These are phyloP conservation scores for Herpetotheres cachinnans DNA, from an alignment of 2,113 vertebrate genomes.

Conservation along the genomic window DNA sequence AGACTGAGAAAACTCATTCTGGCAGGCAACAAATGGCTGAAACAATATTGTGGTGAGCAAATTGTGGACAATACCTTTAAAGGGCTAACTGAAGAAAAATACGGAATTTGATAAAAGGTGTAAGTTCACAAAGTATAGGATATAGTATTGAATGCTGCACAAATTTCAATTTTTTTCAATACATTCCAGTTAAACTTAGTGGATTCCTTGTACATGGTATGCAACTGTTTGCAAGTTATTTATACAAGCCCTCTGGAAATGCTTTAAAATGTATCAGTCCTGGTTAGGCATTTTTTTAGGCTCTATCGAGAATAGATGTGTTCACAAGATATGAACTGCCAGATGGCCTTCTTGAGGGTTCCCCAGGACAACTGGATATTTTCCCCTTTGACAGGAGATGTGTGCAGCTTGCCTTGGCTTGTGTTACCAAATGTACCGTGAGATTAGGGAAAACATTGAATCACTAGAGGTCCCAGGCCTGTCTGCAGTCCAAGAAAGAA, in stretches of 20 bases:
- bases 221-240: neutral
- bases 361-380: neutral
- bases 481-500: neutral
- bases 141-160: neutral
- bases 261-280: neutral
- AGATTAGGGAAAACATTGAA: neutral
- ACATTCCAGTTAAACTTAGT: neutral
- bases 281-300: neutral
- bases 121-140: neutral
- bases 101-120: neutral
- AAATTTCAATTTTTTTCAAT: too few relatives aligned
- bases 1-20: neutral
- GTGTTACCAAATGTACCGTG: rapidly evolving
- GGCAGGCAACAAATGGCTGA: neutral
- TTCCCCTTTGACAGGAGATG: neutral
- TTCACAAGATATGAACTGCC: neutral
- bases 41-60: neutral
- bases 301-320: neutral
- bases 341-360: neutral
- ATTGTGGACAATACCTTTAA: neutral
- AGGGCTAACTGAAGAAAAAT: neutral
- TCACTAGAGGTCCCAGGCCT: neutral
- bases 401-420: neutral
- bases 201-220: neutral
- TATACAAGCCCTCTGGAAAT: neutral